Conservation (phyloP, 1,140 invertebrate genomes). For the Tribolium castaneum region DNA sequence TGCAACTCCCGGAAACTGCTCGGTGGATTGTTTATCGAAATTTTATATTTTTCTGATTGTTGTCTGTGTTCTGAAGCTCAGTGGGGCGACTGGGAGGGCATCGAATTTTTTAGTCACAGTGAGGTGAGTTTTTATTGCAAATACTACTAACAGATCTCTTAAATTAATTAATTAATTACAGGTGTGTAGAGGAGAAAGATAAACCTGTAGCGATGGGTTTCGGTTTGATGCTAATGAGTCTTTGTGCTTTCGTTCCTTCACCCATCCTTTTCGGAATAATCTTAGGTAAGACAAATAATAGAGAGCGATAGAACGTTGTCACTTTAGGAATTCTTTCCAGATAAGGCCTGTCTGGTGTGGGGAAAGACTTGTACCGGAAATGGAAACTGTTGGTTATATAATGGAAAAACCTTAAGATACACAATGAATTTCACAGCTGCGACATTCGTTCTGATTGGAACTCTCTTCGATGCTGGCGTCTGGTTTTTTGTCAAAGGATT, state of each 20-base stretch:
- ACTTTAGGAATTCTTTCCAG: constrained; percentile 62
- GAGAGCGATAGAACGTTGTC: constrained; percentile 35
- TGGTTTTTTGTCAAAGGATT: constrained; percentile 78
- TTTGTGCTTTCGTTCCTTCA: constrained; percentile 78
- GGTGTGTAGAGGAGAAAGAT: constrained; percentile 78
- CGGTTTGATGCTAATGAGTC: constrained; percentile 73
- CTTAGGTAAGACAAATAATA: constrained; percentile 67
- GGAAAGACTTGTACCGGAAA: constrained; percentile 78
- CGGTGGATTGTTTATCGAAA: constrained; percentile 73
- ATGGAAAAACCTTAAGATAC: constrained; percentile 74
- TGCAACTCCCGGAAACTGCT: constrained; percentile 72
- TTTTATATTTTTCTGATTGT: constrained; percentile 76
- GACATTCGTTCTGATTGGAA: constrained; percentile 73
- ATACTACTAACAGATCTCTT: constrained; percentile 21
- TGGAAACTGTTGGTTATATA: constrained; percentile 81
- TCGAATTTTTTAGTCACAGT: constrained; percentile 77
- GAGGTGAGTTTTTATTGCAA: constrained; percentile 62
- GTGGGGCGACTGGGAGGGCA: constrained; percentile 74
- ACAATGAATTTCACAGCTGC: constrained; percentile 75
- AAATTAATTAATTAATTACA: constrained; percentile 54
- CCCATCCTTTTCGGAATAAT: constrained; percentile 80
- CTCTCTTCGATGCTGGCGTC: constrained; percentile 73
- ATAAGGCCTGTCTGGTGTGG: constrained; percentile 78
- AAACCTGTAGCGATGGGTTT: constrained; percentile 79
- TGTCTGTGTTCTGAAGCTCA: constrained; percentile 75